Conservation (phyloP, 2,888 invertebrate genomes). For the Corbicula japonica region DNA sequence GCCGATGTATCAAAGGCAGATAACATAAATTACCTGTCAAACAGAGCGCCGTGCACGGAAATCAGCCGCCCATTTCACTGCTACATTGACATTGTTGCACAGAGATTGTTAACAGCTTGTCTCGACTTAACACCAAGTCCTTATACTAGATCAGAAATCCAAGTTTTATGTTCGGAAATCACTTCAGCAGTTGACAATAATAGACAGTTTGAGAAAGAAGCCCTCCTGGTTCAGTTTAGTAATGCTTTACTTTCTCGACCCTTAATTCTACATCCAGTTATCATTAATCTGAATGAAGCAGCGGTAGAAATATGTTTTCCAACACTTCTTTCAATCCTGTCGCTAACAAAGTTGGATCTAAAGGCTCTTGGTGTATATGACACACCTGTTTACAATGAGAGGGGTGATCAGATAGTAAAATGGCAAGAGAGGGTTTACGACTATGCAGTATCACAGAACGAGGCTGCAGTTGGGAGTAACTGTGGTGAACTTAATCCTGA, state of each 20-base stretch:
- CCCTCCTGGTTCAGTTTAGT: conserved; percentile 66
- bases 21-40: conserved; percentile 75
- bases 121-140: conserved; percentile 73
- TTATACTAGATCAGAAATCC: conserved; percentile 72
- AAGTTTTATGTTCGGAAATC: conserved; percentile 63
- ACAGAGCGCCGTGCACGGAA: conserved; percentile 72
- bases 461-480: conserved; percentile 34
- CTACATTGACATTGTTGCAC: conserved; percentile 81
- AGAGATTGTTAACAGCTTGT: conserved; percentile 75
- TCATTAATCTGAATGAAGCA: conserved; percentile 72
- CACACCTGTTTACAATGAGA: conserved; percentile 45
- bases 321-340: conserved; percentile 53
- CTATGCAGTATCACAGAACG: conserved; percentile 25
- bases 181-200: conserved; percentile 37
- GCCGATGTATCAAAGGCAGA: conserved; percentile 37
- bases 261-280: conserved; percentile 73
- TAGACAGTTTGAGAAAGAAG: conserved; percentile 59
- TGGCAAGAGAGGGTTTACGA: conserved; percentile 82
- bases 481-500: conserved; percentile 73
- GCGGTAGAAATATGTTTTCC: conserved; percentile 69
- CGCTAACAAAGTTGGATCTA: conserved; percentile 61
- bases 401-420: conserved; percentile 65
- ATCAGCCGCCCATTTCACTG: conserved; percentile 81
- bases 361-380: conserved; percentile 68
- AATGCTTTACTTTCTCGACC: conserved; percentile 72